Evolutionary conservation across 2,113 vertebrate genomes (phyloP).

Genomic region (Corydoras sp.): DNA sequence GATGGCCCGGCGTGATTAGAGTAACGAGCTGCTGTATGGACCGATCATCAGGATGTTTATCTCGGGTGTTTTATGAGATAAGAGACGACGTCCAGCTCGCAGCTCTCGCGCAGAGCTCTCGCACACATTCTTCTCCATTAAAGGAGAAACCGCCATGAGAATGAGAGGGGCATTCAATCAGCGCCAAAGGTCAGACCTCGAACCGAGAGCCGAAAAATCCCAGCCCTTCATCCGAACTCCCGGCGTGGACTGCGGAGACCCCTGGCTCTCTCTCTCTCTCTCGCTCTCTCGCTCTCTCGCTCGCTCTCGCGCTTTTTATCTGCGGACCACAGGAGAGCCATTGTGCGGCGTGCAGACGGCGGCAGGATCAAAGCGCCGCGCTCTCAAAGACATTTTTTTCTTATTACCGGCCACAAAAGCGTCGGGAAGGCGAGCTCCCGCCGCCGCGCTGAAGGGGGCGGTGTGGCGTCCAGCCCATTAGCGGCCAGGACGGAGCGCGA

Average conservation of each 20-base stretch:
- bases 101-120: constrained; percentile 37
- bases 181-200: constrained; percentile 60
- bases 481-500: constrained; percentile 26
- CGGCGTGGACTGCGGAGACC: constrained; percentile 45
- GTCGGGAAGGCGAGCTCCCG: constrained; percentile 39
- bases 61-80: constrained; percentile 46
- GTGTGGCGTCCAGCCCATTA: constrained; percentile 55
- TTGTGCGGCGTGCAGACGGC: constrained; percentile 58
- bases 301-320: constrained; percentile 45
- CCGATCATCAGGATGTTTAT: constrained; percentile 66
- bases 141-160: constrained; percentile 55
- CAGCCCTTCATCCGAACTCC: too few relatives aligned
- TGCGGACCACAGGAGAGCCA: constrained; percentile 57
- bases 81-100: constrained; percentile 39
- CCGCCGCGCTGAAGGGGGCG: constrained; percentile 43
- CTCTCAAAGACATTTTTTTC: constrained; percentile 56
- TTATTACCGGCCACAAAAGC: constrained; percentile 61
- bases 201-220: constrained; percentile 44
- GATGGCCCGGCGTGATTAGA: constrained; percentile 63
- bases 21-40: constrained; percentile 63
- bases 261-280: constrained; percentile 33
- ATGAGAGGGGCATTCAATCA: constrained; percentile 57
- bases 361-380: constrained; percentile 52
- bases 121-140: constrained; percentile 52
- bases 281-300: constrained; percentile 10